phyloP scores from a whole-genome alignment of 2,797 vertebrate species.

The Miichthys miiuy region DNA sequence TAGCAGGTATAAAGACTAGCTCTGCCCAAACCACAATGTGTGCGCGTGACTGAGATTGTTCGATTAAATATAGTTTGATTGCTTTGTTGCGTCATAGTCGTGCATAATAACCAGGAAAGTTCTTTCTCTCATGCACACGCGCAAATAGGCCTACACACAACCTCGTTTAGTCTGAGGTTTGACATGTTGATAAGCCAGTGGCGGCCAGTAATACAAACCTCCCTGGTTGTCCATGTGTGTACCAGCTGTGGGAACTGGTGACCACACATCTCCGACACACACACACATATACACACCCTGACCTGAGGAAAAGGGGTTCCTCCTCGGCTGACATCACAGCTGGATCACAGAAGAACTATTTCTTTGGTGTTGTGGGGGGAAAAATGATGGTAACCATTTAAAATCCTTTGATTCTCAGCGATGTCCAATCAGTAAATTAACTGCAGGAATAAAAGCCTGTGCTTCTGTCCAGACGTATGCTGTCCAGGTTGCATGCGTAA shows the following conservation, averaged over 20 bases:
- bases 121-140: constrained; percentile 10
- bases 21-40: background rate
- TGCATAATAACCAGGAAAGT: constrained; percentile 17
- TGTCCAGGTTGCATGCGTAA: constrained; percentile 45
- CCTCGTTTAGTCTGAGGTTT: constrained; percentile 44
- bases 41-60: background rate
- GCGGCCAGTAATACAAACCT: constrained; percentile 62
- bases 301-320: constrained; percentile 51
- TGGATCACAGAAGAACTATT: constrained; percentile 55
- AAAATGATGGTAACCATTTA: background rate
- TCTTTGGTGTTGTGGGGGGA: constrained; percentile 5
- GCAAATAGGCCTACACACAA: background rate
- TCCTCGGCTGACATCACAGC: constrained; percentile 65
- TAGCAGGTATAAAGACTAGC: constrained; percentile 5
- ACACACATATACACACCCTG: constrained; percentile 35
- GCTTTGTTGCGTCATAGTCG: constrained; percentile 23
- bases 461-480: constrained; percentile 46
- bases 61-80: constrained; percentile 10
- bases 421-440: constrained; percentile 64
- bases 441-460: constrained; percentile 32
- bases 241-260: constrained; percentile 76
- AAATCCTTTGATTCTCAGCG: constrained; percentile 55
- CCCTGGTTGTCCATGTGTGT: constrained; percentile 75
- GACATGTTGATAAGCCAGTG: constrained; percentile 69
- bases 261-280: constrained; percentile 44